Conservation (phyloP, 2,888 invertebrate species). For the Rhabditophanes sp. region DNA sequence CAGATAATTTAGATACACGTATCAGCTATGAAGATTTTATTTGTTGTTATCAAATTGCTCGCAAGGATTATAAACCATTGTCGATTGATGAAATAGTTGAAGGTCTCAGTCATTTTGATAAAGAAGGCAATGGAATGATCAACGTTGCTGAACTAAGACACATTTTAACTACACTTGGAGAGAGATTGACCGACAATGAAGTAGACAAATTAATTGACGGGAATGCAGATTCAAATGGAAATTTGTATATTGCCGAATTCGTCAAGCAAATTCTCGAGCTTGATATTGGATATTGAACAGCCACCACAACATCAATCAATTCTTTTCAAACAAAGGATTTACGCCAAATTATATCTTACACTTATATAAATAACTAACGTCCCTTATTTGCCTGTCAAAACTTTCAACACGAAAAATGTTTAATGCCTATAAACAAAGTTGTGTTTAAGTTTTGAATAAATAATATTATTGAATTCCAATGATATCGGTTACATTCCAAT, state of each 20-base stretch:
- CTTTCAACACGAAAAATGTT: too few species aligned
- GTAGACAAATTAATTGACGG: constrained; percentile 84
- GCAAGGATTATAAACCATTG: constrained; percentile 76
- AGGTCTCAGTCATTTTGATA: constrained; percentile 91
- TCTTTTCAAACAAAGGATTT: too few species aligned
- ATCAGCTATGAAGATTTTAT: constrained; percentile 96
- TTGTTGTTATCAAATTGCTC: constrained; percentile 88
- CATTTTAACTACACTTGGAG: constrained; percentile 87
- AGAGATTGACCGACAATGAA: constrained; percentile 80
- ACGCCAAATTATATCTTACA: too few species aligned
- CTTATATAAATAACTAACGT: too few species aligned
- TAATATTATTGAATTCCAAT: too few species aligned
- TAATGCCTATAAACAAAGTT: too few species aligned
- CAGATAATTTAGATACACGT: constrained; percentile 76
- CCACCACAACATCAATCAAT: too few species aligned
- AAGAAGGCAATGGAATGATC: constrained; percentile 96
- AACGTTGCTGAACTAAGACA: constrained; percentile 93
- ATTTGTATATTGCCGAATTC: constrained; percentile 73
- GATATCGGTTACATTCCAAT: too few species aligned
- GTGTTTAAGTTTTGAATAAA: too few species aligned
- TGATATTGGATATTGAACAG: too few species aligned
- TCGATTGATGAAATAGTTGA: constrained; percentile 96
- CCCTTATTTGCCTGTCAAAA: too few species aligned
- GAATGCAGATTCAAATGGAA: constrained; percentile 95
- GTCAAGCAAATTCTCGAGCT: constrained; percentile 85